Base-by-base conservation (phyloP, 2,888 invertebrate species). In the Troilus luridus region DNA sequence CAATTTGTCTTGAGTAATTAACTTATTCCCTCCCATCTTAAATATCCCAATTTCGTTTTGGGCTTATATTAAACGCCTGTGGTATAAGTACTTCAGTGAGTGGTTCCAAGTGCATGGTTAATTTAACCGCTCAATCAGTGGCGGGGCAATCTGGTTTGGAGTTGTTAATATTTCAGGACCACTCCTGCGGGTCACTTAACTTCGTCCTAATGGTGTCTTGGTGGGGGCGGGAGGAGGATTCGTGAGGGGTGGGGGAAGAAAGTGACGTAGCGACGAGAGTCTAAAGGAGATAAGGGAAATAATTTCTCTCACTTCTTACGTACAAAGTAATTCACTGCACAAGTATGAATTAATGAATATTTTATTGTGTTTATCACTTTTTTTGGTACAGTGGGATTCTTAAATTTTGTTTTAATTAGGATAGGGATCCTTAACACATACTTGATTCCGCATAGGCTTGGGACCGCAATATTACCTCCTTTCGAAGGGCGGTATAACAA, bases 131-230 rank as follows among this genome's bases (percentile, higher is more conserved):
- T 77, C 41, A 77, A 77, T 77, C 72, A 77, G 41, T 14, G 72
- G 72, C 17, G 27, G 17, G 72, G 41, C 72, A 77, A 41, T 77
- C 72, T 77, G 27, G 72, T 77, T 77, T 77, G 9, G 27, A 41
- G 72, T 77, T 77, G 72, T 77, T 77, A 77, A 77, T 77, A 77
- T 77, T 77, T 77, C 7, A 77, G 72, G 41, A 77, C 72, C 72
- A 77, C 72, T 77, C 72, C 27, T 77, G 72, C 27, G 41, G 72
- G 72, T 77, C 72, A 77, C 72, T 77, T 77, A 67, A 77, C 72
- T 24, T 67, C 12, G 2, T 41, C 14, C 72, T 77, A 41, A 77
- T 77, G 72, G 72, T 41, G 27, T 77, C 41, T 27, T 5, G 67
- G 24, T 9, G 14, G 24, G 67, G n/a, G n/a, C 0, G n/a, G 7